Evolutionary conservation across 2,888 invertebrate species (phyloP).

Genomic region (Eupithecia subfuscata): DNA sequence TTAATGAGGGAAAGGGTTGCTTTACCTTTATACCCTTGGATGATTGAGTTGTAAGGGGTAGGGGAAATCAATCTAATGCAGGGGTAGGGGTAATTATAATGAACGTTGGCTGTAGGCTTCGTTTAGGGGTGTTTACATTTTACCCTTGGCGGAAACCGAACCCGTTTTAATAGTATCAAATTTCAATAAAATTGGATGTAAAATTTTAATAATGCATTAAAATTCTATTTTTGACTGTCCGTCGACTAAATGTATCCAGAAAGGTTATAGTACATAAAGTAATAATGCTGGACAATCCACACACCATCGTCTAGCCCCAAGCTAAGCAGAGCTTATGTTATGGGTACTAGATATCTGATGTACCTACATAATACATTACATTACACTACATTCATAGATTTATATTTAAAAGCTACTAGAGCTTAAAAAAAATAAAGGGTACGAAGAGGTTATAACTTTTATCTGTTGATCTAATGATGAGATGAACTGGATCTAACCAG

Average conservation of each 20-base stretch:
- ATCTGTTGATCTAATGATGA: background rate
- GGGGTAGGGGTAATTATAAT: conserved; percentile 41
- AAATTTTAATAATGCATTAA: background rate
- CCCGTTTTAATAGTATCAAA: background rate
- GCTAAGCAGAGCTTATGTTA: too few species aligned
- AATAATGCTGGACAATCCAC: too few species aligned
- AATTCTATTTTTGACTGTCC: background rate
- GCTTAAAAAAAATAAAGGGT: background rate
- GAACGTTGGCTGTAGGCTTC: conserved; percentile 35
- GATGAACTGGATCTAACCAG: background rate
- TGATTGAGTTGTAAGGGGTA: conserved; percentile 63
- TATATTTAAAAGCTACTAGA: too few species aligned
- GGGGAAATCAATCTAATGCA: conserved; percentile 60
- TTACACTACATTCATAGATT: too few species aligned
- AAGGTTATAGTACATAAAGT: background rate
- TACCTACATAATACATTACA: too few species aligned
- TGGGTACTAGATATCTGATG: too few species aligned
- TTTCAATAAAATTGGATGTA: background rate
- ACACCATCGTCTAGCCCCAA: too few species aligned
- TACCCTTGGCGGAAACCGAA: conserved; percentile 1
- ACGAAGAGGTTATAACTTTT: background rate
- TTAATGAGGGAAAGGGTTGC: conserved; percentile 67
- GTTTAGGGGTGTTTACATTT: conserved; percentile 22
- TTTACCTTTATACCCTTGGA: conserved; percentile 63
- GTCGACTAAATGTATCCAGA: background rate